Percentiles rank a stretch among this genome's conserved stretches.
Evolutionary conservation across 2,113 vertebrate species (phyloP).

Genomic region (Cavia aperea): DNA sequence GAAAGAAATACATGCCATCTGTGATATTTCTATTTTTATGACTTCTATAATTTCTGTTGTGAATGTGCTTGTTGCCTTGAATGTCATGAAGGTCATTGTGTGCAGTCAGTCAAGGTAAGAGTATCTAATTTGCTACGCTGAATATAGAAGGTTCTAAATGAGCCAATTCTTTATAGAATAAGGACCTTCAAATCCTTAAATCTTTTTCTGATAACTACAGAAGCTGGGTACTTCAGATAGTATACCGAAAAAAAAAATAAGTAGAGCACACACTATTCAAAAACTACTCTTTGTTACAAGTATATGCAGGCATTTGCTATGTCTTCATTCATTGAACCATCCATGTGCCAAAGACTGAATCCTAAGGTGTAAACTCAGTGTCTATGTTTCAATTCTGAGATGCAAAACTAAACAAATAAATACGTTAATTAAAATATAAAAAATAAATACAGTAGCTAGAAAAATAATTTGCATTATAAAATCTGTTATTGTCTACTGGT

Average conservation of each 20-base stretch:
- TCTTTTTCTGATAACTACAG: not conserved
- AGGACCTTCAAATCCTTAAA: slow-evolving; percentile 19
- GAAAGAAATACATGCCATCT: not conserved
- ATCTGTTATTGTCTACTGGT: not conserved
- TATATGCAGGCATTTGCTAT: not conserved
- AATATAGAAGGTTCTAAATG: slow-evolving; percentile 12
- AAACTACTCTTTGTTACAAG: not conserved
- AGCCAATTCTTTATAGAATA: not conserved
- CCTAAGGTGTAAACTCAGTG: not conserved
- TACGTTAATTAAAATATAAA: not conserved
- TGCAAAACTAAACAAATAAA: not conserved
- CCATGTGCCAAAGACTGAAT: too few species aligned
- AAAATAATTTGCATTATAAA: not conserved
- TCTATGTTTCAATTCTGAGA: not conserved
- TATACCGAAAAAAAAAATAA: not conserved
- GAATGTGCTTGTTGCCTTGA: not conserved
- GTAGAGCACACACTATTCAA: not conserved
- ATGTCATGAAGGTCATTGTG: slow-evolving; percentile 18
- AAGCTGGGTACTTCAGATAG: not conserved
- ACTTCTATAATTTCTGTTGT: not conserved
- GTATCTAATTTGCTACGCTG: not conserved
- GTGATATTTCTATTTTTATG: slow-evolving; percentile 13
- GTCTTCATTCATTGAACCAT: not conserved
- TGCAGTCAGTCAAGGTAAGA: slow-evolving; percentile 9
- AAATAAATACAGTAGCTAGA: not conserved